Evolutionary conservation across 1,140 invertebrate species (phyloP).

Genomic region (Limonius californicus): DNA sequence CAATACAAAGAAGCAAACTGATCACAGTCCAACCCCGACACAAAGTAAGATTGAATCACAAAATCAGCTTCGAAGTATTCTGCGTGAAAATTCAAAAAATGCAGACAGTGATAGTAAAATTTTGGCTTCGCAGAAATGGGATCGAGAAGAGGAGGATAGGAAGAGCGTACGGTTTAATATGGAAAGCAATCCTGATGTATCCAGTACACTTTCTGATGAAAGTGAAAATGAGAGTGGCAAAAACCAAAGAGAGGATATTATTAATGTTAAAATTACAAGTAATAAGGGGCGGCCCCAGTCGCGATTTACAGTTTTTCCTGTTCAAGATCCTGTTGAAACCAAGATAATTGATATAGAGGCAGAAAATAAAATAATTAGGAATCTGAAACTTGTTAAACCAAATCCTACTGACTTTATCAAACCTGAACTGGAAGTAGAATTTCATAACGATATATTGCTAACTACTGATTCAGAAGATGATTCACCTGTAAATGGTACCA

Average conservation of each 20-base stretch:
- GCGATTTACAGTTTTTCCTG: conserved; percentile 29
- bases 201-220: conserved; percentile 39
- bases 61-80: conserved; percentile 59
- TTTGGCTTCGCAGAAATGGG: conserved; percentile 31
- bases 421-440: conserved; percentile 43
- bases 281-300: conserved; percentile 27
- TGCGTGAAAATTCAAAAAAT: conserved; percentile 49
- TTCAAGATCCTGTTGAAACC: conserved; percentile 20
- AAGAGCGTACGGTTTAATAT: conserved; percentile 68
- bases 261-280: conserved; percentile 27
- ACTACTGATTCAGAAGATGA: conserved; percentile 45
- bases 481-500: not conserved
- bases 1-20: conserved; percentile 52
- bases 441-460: not conserved
- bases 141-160: conserved; percentile 60
- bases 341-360: not conserved
- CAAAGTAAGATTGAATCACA: conserved; percentile 23
- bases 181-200: conserved; percentile 43
- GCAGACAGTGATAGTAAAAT: conserved; percentile 43
- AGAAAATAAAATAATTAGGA: not conserved
- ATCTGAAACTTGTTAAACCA: conserved; percentile 49
- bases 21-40: conserved; percentile 21
- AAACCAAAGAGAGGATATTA: conserved; percentile 31
- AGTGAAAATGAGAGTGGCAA: conserved; percentile 40
- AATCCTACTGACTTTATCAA: conserved; percentile 55